A percentile compares a stretch with the other conserved stretches of the same genome.
Evolutionary conservation across 2,888 invertebrate species (phyloP).

Genomic region (Taphrorychus bicolor): DNA sequence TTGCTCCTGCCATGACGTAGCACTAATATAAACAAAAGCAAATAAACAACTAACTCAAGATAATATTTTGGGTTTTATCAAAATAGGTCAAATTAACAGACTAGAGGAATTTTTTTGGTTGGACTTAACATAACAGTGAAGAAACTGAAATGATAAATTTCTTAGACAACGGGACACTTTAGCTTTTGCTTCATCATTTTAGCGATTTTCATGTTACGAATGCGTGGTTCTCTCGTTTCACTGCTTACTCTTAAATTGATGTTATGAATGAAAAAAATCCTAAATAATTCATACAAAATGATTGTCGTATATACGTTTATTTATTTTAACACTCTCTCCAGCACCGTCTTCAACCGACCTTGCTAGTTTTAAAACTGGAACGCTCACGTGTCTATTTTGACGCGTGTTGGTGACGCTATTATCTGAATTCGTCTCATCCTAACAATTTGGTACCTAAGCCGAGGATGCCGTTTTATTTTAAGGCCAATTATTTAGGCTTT

Average conservation of each 20-base stretch:
- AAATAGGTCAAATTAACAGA: too few relatives aligned
- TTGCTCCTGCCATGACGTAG: neutral
- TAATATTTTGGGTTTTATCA: too few relatives aligned
- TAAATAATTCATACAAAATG: neutral
- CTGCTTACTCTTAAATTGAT: neutral
- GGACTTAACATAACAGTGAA: too few relatives aligned
- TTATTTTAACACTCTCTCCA: neutral
- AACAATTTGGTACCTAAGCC: neutral
- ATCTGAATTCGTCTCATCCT: slow-evolving; percentile 2
- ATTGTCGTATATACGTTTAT: neutral
- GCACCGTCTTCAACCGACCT: neutral
- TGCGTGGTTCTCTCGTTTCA: too few relatives aligned
- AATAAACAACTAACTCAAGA: too few relatives aligned
- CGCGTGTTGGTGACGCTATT: slow-evolving; percentile 10
- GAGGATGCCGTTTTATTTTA: slow-evolving; percentile 5
- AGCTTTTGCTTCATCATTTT: too few relatives aligned
- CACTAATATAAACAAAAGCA: too few relatives aligned
- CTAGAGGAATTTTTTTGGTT: too few relatives aligned
- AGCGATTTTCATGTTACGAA: too few relatives aligned
- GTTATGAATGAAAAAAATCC: neutral
- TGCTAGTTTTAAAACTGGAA: slow-evolving; percentile 4
- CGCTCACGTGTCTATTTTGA: slow-evolving; percentile 9
- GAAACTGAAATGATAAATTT: too few relatives aligned
- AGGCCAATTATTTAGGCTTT: neutral
- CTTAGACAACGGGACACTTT: too few relatives aligned